Evolutionary conservation across 2,888 invertebrate genomes (phyloP).

Genomic region (Tolmerus cingulatus): DNA sequence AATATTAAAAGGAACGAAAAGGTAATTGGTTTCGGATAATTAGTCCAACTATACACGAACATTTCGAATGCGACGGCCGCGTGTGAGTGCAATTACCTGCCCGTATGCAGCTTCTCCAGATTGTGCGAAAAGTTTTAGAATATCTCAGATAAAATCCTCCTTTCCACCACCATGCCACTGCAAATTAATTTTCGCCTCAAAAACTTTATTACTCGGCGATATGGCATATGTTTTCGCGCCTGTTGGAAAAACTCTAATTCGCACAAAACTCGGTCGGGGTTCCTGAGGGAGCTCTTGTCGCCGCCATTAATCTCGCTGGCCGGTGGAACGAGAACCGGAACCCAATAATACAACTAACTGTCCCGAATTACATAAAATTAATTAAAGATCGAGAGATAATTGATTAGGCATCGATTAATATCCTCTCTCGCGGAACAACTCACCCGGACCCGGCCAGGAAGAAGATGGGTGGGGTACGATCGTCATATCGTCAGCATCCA

Average conservation of each 20-base stretch:
- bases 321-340: constrained; percentile 41
- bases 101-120: background rate
- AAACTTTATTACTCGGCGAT: constrained; percentile 4
- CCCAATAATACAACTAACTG: constrained; percentile 42
- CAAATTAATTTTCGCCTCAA: constrained; percentile 17
- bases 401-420: constrained; percentile 64
- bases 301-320: constrained; percentile 18
- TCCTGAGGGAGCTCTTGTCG: constrained; percentile 7
- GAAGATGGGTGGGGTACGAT: constrained; percentile 43
- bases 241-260: background rate
- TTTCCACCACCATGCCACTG: background rate
- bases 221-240: background rate
- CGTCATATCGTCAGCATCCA: constrained; percentile 45
- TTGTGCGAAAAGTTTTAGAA: background rate
- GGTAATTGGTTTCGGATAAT: constrained; percentile 39
- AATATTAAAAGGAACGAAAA: constrained; percentile 34
- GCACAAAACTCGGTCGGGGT: background rate
- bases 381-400: constrained; percentile 65
- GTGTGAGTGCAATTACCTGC: background rate
- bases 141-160: background rate
- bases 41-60: constrained; percentile 10
- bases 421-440: constrained; percentile 51
- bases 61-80: background rate
- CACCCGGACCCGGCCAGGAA: background rate
- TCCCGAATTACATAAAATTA: constrained; percentile 59